Conservation (phyloP, 1,140 invertebrate species). For the Bombus waltoni region DNA sequence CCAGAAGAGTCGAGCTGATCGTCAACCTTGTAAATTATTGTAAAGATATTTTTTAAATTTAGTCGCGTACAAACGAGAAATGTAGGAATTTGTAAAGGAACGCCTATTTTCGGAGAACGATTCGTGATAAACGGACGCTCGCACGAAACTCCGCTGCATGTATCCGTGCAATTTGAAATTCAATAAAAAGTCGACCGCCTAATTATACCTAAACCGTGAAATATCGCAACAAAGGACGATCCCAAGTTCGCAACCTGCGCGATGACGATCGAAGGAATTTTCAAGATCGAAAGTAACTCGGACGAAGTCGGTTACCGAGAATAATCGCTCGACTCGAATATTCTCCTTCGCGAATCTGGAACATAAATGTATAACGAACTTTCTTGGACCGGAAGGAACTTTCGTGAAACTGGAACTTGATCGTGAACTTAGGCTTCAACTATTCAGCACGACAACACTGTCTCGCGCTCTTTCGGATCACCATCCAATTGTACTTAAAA, state of each 20-base stretch:
- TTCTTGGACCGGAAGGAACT: neutral
- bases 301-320: conserved; percentile 27
- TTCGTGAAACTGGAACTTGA: neutral
- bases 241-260: conserved; percentile 35
- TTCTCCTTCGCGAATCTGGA: conserved; percentile 15
- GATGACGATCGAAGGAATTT: neutral
- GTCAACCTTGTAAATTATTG: conserved; percentile 4
- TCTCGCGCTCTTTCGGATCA: neutral
- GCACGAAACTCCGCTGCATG: conserved; percentile 8
- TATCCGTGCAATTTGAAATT: conserved; percentile 20
- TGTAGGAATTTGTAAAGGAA: neutral
- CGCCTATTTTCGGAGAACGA: neutral
- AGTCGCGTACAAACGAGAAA: neutral
- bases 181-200: conserved; percentile 22
- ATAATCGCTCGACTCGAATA: conserved; percentile 19
- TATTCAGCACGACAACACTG: neutral
- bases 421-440: neutral
- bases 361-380: conserved; percentile 19
- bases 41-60: neutral
- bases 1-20: no score
- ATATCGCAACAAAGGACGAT: conserved; percentile 6
- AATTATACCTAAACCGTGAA: conserved; percentile 34
- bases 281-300: conserved; percentile 8
- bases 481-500: neutral
- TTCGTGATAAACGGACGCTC: conserved; percentile 16